Percentiles rank a stretch among this genome's conserved stretches.
These are phyloP conservation scores for Acrossocheilus fasciatus DNA, from an alignment of 2,797 vertebrate species.

Conservation along the genomic window DNA sequence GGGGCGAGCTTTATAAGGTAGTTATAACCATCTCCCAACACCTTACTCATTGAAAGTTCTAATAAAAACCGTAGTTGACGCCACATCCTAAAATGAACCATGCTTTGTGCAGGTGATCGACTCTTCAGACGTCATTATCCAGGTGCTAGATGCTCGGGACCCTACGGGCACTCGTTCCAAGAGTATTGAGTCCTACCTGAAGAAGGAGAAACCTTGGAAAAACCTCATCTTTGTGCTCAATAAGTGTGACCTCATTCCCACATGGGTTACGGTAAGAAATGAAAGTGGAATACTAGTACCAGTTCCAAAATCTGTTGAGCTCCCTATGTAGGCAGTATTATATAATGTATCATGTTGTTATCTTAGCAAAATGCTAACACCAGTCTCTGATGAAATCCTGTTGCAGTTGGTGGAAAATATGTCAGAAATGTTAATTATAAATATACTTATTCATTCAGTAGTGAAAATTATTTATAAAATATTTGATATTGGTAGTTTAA, in stretches of 20 bases:
- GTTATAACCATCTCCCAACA: neutral
- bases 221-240: constrained; percentile 97
- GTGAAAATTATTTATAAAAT: no score
- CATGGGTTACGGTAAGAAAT: constrained; percentile 93
- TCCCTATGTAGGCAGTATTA: neutral
- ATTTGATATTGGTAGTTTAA: no score
- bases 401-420: neutral
- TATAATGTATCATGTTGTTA: neutral
- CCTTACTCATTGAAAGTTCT: neutral
- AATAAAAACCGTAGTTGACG: neutral
- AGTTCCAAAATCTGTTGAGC: neutral
- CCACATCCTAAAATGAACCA: neutral
- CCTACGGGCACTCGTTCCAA: constrained; percentile 93
- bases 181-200: constrained; percentile 92
- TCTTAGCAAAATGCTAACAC: no score
- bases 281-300: neutral
- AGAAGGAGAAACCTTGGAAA: constrained; percentile 98
- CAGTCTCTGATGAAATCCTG: neutral
- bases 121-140: constrained; percentile 96
- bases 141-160: constrained; percentile 96
- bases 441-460: neutral
- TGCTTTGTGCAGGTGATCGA: constrained; percentile 89
- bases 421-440: neutral
- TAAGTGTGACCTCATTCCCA: constrained; percentile 96
- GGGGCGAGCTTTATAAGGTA: constrained; percentile 99